Evolutionary conservation across 2,888 invertebrate species (phyloP).

Genomic region (Hipparchia sbordonii): DNA sequence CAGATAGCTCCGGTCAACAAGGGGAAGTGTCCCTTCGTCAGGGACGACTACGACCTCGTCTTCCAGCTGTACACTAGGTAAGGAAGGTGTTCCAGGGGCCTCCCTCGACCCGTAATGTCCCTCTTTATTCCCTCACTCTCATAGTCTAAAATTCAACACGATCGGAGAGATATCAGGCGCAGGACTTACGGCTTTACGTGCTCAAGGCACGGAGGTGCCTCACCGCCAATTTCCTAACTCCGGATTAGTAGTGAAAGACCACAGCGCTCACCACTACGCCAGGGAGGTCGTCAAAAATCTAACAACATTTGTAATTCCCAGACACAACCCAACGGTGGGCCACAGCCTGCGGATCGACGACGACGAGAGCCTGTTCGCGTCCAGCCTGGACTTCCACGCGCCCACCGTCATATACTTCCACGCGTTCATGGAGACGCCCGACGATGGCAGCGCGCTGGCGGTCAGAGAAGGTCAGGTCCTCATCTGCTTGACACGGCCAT

Average conservation of each 20-base stretch:
- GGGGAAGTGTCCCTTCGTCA: constrained; percentile 79
- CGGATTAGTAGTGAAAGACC: no score
- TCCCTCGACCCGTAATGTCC: background rate
- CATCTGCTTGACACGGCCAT: no score
- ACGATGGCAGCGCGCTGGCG: constrained; percentile 77
- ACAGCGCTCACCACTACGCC: no score
- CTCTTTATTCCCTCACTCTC: no score
- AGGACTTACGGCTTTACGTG: no score
- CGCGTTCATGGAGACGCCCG: constrained; percentile 84
- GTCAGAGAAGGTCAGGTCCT: constrained; percentile 76
- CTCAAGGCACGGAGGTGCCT: no score
- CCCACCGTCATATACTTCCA: constrained; percentile 84
- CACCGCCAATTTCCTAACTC: no score
- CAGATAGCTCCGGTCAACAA: constrained; percentile 84
- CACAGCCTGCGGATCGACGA: constrained; percentile 76
- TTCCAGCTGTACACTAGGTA: constrained; percentile 83
- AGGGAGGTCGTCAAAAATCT: no score
- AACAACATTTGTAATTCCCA: constrained; percentile 46
- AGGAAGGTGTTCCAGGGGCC: background rate
- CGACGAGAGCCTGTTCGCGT: constrained; percentile 79
- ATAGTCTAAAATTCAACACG: no score
- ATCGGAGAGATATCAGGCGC: no score
- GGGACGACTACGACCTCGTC: constrained; percentile 75
- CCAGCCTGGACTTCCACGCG: constrained; percentile 82
- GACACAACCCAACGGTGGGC: constrained; percentile 81